Conservation (phyloP, 2,113 vertebrate species). For the Heterocephalus glaber region DNA sequence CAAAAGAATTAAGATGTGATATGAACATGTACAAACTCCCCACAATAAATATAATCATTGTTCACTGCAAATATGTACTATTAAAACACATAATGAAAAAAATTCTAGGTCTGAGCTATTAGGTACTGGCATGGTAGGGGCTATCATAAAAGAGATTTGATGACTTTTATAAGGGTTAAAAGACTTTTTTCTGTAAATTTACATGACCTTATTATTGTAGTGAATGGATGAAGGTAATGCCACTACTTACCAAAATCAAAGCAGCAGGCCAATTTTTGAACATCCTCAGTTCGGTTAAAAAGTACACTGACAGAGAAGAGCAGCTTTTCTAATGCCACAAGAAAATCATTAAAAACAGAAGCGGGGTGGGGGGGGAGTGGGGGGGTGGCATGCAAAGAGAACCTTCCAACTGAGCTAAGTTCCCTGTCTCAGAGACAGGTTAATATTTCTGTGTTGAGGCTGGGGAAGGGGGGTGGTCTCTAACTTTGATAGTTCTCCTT, state of each 20-base stretch:
- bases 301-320: slow-evolving; percentile 17
- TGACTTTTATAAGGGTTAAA: slow-evolving; percentile 42
- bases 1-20: background rate
- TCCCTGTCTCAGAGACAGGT: background rate
- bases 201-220: slow-evolving; percentile 29
- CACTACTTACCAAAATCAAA: slow-evolving; percentile 56
- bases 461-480: background rate
- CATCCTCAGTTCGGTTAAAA: slow-evolving; percentile 7
- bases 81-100: background rate
- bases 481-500: slow-evolving; percentile 7
- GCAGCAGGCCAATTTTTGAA: background rate
- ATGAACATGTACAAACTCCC: background rate
- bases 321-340: slow-evolving; percentile 40
- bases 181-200: slow-evolving; percentile 3
- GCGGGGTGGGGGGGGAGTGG: slow-evolving; percentile 3
- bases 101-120: background rate
- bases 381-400: background rate
- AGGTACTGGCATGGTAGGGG: background rate
- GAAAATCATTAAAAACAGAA: slow-evolving; percentile 60
- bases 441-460: background rate
- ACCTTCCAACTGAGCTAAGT: slow-evolving; percentile 49
- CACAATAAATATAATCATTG: background rate
- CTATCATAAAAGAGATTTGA: background rate
- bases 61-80: background rate
- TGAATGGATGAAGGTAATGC: background rate